Base-by-base conservation (phyloP, 2,113 vertebrate species). In the Antechinus flavipes region DNA sequence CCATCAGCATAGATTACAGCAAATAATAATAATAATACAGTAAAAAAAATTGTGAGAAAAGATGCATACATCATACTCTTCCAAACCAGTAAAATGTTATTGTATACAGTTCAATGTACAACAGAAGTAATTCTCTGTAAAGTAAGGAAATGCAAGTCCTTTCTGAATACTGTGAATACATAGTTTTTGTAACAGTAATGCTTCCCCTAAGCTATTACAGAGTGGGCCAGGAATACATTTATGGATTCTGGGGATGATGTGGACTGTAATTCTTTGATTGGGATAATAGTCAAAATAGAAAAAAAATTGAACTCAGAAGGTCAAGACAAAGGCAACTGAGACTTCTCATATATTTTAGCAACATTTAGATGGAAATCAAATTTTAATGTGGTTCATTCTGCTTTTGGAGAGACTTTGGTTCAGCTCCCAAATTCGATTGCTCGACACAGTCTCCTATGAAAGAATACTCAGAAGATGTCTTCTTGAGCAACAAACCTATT, bases 401-500 rank as follows among this genome's bases (percentile, higher is more conserved):
- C 98, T 99, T 98, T 98, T 98, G 98, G 99, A 99, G 99, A 99
- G 99, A 98, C 98, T 99, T 99, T 99, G 99, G 99, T 99, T 99
- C 99, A 99, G 98, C 99, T 99, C 99, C 98, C 98, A 98, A 98
- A 98, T 99, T 98, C 98, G 99, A 99, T 99, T 99, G 99, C 99
- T 98, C 99, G 97, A 99, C 99, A 99, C 99, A 99, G 99, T 99
- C 99, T 99, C 99, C 99, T 99, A 98, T 98, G 98, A 99, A 98
- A 98, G 99, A 99, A 98, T 98, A 98, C 98, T 98, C 98, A 97
- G 97, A 98, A 98, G 98, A 97, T 98, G 96, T 98, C 97, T 98
- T 98, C 98, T 99, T 99, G 99, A 98, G 99, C 99, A 97, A 99
- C 99, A 99, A 99, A 99, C 98, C 99, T 99, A 98, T 99, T 99